Base-by-base conservation (phyloP, 2,888 invertebrate species). In the Leuctra nigra region DNA sequence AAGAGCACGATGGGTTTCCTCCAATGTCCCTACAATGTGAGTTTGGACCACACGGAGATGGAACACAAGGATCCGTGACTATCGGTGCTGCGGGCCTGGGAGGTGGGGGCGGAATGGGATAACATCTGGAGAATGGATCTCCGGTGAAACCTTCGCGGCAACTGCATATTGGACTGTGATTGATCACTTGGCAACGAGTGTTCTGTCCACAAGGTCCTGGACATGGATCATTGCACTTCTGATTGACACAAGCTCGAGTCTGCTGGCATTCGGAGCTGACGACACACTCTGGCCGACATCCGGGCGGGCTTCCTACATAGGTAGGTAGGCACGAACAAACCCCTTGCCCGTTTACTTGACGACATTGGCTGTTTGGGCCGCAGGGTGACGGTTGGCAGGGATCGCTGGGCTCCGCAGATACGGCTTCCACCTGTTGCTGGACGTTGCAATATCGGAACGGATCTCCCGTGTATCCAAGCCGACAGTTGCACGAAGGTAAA, bases 351-450 rank as follows among this genome's bases (percentile, higher is more conserved):
- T 86, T 86, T 22, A 80, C 69, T 69, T 83, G 84, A 63, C 82
- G 81, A 67, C 91, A 91, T 65, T 83, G 77, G 61, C 90, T 88
- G 67, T 90, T 89, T 4, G 88, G 82, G 36, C 91, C 87, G 69
- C 87, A 87, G 1, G 86, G 87, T 53, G 80, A 80, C 41, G 86
- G 86, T 66, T 77, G 78, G 65, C 86, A 86, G 4, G 56, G 56
- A 25, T 56, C 56, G 4, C 56, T 52, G 2, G 56, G 56, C 36
- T 56, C 56, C n/a, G 41, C 25, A 16, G 52, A 24, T 29, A 41
- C 56, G 14, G 50, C 53, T 57, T 61, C 71, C 67, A 16, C 24
- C 23, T 22, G 70, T 47, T 47, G 47, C 18, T 58, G 70, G 68
- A 36, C 67, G 63, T 74, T 73, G 65, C 87, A 87, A 66, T 77